phyloP scores from a whole-genome alignment of 2,888 invertebrate species.

The Barypeithes pellucidus region DNA sequence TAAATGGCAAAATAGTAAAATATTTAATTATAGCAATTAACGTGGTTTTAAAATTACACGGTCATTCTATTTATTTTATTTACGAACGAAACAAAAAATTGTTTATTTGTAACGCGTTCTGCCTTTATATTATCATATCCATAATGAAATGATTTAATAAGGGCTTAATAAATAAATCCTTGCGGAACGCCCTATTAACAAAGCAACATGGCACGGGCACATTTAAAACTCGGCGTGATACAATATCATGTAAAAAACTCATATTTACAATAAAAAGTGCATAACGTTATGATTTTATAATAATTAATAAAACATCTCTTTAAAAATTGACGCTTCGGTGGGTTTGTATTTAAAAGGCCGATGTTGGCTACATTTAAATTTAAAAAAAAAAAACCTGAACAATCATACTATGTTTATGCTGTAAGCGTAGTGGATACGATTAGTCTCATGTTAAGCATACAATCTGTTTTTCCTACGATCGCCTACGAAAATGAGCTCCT shows the following conservation, averaged over 20 bases:
- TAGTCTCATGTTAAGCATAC: no score
- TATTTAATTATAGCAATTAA: no score
- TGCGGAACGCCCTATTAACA: constrained; percentile 48
- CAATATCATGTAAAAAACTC: background rate
- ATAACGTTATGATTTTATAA: constrained; percentile 8
- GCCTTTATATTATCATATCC: background rate
- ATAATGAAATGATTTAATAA: constrained; percentile 36
- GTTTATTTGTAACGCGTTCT: constrained; percentile 7
- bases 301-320: constrained; percentile 25
- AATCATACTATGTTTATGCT: no score
- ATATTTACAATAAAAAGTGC: constrained; percentile 7
- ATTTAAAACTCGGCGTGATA: constrained; percentile 9
- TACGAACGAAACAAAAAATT: constrained; percentile 6
- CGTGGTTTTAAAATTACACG: constrained; percentile 8
- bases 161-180: constrained; percentile 29
- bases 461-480: no score
- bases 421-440: no score
- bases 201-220: constrained; percentile 15
- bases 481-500: no score
- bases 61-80: background rate
- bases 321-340: constrained; percentile 40
- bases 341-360: constrained; percentile 20
- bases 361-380: no score
- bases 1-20: no score
- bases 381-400: no score